Percentiles rank a stretch among this genome's conserved stretches.
phyloP scores from a whole-genome alignment of 2,888 invertebrate genomes.

The Drosophila austrosaltans region DNA sequence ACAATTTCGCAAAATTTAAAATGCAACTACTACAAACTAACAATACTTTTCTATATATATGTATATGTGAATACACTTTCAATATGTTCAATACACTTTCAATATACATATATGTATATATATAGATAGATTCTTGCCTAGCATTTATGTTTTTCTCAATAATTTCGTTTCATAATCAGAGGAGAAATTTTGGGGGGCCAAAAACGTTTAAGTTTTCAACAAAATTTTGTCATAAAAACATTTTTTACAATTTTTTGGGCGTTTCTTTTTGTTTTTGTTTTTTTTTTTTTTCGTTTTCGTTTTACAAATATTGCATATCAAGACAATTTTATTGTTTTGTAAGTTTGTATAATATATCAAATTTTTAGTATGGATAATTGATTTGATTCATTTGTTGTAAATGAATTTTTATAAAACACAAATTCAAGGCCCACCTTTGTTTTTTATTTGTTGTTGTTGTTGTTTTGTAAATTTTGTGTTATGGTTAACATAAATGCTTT shows the following conservation, averaged over 20 bases:
- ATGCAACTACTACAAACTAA: conserved; percentile 73
- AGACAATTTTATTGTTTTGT: conserved; percentile 27
- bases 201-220: conserved; percentile 39
- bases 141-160: conserved; percentile 37
- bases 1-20: conserved; percentile 52
- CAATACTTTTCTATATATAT: conserved; percentile 66
- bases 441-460: conserved; percentile 21
- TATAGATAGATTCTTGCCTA: conserved; percentile 29
- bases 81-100: conserved; percentile 33
- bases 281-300: conserved; percentile 13
- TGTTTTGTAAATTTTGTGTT: conserved; percentile 48
- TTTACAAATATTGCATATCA: conserved; percentile 66
- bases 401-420: conserved; percentile 78
- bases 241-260: conserved; percentile 48
- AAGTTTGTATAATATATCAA: conserved; percentile 29
- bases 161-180: conserved; percentile 16
- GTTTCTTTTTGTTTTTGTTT: not conserved
- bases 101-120: conserved; percentile 55
- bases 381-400: conserved; percentile 28
- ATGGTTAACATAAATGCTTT: conserved; percentile 61
- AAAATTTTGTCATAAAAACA: conserved; percentile 47
- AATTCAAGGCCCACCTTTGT: conserved; percentile 61
- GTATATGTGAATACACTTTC: conserved; percentile 25
- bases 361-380: conserved; percentile 8
- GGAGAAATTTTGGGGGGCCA: conserved; percentile 50